Evolutionary conservation across 2,888 invertebrate species (phyloP).

Genomic region (Coleophora deauratella): DNA sequence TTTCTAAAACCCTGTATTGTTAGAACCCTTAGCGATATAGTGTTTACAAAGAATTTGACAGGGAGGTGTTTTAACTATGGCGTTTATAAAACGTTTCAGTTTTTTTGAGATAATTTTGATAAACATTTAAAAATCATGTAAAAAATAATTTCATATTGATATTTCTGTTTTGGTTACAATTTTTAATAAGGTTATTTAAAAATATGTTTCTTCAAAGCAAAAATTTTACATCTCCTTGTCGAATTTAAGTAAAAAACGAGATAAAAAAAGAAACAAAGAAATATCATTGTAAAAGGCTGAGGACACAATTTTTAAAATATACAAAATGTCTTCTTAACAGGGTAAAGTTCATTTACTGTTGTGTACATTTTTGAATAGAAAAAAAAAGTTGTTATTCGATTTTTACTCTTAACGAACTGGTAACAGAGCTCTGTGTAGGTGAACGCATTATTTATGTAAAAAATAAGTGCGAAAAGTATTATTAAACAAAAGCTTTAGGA

Average conservation of each 20-base stretch:
- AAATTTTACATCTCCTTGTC: conserved; percentile 28
- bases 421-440: conserved; percentile 23
- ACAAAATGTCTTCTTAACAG: conserved; percentile 70
- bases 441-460: too few relatives aligned
- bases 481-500: too few relatives aligned
- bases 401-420: conserved; percentile 45
- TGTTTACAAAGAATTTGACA: conserved; percentile 33
- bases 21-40: conserved; percentile 69
- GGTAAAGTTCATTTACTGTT: conserved; percentile 69
- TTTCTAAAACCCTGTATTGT: conserved; percentile 59
- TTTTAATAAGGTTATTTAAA: too few relatives aligned
- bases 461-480: too few relatives aligned
- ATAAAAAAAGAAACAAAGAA: conserved; percentile 46
- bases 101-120: too few relatives aligned
- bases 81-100: too few relatives aligned
- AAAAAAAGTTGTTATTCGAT: conserved; percentile 46
- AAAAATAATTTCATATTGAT: too few relatives aligned
- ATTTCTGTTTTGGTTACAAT: too few relatives aligned
- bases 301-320: conserved; percentile 70
- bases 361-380: conserved; percentile 51
- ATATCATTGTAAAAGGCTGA: conserved; percentile 73
- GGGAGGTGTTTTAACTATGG: conserved; percentile 28
- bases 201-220: too few relatives aligned
- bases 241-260: conserved; percentile 27
- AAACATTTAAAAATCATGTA: too few relatives aligned